These are phyloP conservation scores for Phrynosoma platyrhinos DNA, from an alignment of 2,113 vertebrate genomes.

Conservation along the genomic window DNA sequence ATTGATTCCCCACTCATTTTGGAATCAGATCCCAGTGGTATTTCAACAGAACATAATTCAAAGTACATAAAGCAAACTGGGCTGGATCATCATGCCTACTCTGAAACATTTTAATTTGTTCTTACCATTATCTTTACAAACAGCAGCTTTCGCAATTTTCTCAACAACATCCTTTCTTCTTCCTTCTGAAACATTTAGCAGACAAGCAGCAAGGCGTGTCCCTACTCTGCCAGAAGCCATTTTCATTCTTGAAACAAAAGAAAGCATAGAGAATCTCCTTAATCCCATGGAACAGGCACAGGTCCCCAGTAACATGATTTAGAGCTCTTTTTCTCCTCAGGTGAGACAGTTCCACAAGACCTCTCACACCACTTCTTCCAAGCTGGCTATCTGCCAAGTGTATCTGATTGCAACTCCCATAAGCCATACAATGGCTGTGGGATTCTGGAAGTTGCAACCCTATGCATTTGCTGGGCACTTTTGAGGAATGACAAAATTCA, in stretches of 20 bases:
- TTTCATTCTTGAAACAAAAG: constrained; percentile 46
- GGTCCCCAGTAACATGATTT: no score
- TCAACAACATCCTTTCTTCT: constrained; percentile 79
- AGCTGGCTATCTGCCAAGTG: no score
- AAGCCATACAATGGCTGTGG: no score
- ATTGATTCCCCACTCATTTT: not conserved
- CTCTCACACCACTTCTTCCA: no score
- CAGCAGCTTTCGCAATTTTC: constrained; percentile 77
- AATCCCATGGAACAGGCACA: not conserved
- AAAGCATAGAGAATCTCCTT: not conserved
- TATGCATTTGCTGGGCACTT: no score
- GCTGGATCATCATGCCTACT: not conserved
- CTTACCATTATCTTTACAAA: constrained; percentile 74
- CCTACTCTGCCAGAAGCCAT: constrained; percentile 71
- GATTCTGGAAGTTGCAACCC: no score
- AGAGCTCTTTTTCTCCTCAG: no score
- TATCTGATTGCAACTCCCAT: no score
- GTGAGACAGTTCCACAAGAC: no score
- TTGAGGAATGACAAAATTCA: no score
- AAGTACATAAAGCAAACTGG: not conserved
- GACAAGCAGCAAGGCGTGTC: constrained; percentile 78
- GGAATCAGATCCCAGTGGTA: not conserved
- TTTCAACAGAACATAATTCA: not conserved
- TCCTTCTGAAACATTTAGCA: constrained; percentile 84
- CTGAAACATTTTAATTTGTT: not conserved